Conservation (phyloP, 2,113 vertebrate genomes). For the Setophaga kirtlandii region DNA sequence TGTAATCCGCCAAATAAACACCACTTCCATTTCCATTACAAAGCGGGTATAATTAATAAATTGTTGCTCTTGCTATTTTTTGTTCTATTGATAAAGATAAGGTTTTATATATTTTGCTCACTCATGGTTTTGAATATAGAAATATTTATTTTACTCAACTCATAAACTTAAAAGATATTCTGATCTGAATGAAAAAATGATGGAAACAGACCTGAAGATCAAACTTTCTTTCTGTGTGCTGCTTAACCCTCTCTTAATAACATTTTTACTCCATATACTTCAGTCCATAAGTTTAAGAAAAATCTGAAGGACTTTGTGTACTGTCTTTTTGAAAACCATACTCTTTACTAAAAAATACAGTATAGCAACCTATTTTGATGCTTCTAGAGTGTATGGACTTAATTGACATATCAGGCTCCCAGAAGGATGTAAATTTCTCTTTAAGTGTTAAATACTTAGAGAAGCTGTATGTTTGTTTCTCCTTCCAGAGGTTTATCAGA, state of each 20-base stretch:
- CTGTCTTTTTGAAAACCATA: background rate
- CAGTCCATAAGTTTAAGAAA: background rate
- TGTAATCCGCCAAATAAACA: background rate
- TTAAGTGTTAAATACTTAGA: background rate
- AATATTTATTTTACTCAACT: background rate
- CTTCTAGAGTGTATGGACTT: background rate
- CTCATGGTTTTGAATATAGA: background rate
- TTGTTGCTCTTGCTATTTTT: background rate
- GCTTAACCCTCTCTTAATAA: background rate
- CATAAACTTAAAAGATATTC: constrained; percentile 5
- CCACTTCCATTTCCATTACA: background rate
- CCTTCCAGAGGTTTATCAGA: background rate
- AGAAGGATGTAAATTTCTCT: background rate
- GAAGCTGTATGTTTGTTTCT: background rate
- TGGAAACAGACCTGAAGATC: background rate
- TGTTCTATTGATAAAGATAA: background rate
- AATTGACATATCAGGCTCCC: background rate
- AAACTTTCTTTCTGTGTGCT: background rate
- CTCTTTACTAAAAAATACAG: background rate
- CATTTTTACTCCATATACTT: background rate
- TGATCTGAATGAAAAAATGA: background rate
- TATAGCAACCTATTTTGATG: background rate
- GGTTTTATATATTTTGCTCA: background rate
- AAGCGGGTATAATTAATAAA: background rate
- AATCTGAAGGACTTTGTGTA: background rate